Percentiles rank a stretch among this genome's conserved stretches.
Evolutionary conservation across 1,140 invertebrate genomes (phyloP).

Genomic region (Drepana arcuata): DNA sequence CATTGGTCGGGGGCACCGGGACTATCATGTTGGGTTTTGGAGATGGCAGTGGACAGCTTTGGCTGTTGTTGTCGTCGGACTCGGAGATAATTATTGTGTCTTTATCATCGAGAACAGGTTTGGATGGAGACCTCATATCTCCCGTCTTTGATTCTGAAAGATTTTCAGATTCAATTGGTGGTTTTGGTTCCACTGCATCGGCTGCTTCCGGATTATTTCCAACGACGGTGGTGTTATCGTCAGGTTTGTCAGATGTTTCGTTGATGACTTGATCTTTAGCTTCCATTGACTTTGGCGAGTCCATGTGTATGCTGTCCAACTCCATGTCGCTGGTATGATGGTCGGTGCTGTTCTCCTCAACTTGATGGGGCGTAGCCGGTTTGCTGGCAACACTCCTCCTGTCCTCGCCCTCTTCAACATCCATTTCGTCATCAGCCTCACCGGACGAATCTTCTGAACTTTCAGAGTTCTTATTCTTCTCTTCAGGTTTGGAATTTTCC

Average conservation of each 20-base stretch:
- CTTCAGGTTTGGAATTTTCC: conserved; percentile 42
- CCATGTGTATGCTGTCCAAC: conserved; percentile 64
- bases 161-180: conserved; percentile 19
- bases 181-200: conserved; percentile 11
- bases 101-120: conserved; percentile 47
- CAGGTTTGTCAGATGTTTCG: conserved; percentile 28
- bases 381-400: conserved; percentile 38
- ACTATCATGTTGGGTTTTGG: conserved; percentile 38
- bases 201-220: conserved; percentile 13
- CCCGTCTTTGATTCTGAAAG: conserved; percentile 32
- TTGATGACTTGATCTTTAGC: conserved; percentile 59
- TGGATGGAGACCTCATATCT: conserved; percentile 34
- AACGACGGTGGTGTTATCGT: conserved; percentile 23
- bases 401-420: conserved; percentile 72
- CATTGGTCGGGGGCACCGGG: conserved; percentile 28
- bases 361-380: conserved; percentile 40
- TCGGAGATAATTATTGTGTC: conserved; percentile 70
- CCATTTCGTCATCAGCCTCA: conserved; percentile 77
- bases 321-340: conserved; percentile 66
- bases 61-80: conserved; percentile 67
- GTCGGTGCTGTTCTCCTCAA: conserved; percentile 53
- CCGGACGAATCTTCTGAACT: conserved; percentile 74
- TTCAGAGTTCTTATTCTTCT: conserved; percentile 72
- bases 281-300: conserved; percentile 57
- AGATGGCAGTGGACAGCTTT: conserved; percentile 60